Conservation (phyloP, 1,140 invertebrate genomes). For the Laupala kohalensis region DNA sequence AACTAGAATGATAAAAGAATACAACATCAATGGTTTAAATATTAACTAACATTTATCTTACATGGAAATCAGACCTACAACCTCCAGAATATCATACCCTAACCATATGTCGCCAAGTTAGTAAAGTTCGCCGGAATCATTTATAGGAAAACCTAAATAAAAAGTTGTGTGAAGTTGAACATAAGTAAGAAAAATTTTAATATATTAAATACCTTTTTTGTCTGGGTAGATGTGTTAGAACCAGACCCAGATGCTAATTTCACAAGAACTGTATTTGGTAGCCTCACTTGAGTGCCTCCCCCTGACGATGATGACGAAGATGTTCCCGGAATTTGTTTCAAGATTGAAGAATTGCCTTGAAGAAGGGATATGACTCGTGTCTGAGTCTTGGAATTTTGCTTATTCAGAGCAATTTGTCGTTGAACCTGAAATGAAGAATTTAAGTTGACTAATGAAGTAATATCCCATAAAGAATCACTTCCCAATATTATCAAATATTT, state of each 20-base stretch:
- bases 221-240: neutral
- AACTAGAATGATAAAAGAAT: too few relatives aligned
- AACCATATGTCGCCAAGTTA: too few relatives aligned
- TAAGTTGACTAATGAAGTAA: too few relatives aligned
- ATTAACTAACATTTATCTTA: too few relatives aligned
- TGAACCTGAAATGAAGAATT: conserved; percentile 34
- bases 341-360: conserved; percentile 43
- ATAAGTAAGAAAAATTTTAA: neutral
- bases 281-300: conserved; percentile 6
- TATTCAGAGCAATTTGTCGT: conserved; percentile 52
- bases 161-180: too few relatives aligned
- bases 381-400: conserved; percentile 50
- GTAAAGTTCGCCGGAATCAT: too few relatives aligned
- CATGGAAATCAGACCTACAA: too few relatives aligned
- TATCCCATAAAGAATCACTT: too few relatives aligned
- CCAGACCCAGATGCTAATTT: conserved; percentile 41
- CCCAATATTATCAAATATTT: too few relatives aligned
- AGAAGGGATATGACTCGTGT: conserved; percentile 51
- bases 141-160: too few relatives aligned
- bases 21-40: too few relatives aligned
- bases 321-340: conserved; percentile 29
- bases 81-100: too few relatives aligned
- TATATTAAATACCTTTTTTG: conserved; percentile 16
- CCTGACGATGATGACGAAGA: neutral
- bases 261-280: conserved; percentile 39